These are phyloP conservation scores for Eristalis arbustorum DNA, from an alignment of 2,888 invertebrate genomes.

Conservation along the genomic window DNA sequence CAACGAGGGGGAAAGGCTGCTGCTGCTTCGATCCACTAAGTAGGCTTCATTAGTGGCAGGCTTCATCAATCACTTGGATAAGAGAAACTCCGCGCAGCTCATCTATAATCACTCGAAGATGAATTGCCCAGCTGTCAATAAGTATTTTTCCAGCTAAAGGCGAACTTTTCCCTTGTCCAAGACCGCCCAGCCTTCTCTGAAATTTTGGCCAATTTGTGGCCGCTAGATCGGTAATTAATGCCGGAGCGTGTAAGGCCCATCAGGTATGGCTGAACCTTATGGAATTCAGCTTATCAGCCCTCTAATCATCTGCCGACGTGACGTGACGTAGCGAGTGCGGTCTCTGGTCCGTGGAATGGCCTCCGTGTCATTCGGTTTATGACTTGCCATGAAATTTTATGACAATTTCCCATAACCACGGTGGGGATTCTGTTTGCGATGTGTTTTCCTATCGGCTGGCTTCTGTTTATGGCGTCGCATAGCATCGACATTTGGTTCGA, in stretches of 20 bases:
- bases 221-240: slow-evolving; percentile 22
- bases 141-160: slow-evolving; percentile 38
- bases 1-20: slow-evolving; percentile 30
- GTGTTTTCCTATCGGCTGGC: slow-evolving; percentile 34
- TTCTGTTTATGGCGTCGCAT: slow-evolving; percentile 40
- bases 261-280: not conserved
- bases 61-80: slow-evolving; percentile 55
- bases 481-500: slow-evolving; percentile 16
- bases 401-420: slow-evolving; percentile 28
- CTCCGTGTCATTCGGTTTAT: slow-evolving; percentile 17
- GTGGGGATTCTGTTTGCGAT: not conserved
- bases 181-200: not conserved
- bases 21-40: not conserved
- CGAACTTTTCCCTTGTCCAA: slow-evolving; percentile 18
- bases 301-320: not conserved
- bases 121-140: slow-evolving; percentile 40
- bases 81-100: not conserved
- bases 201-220: not conserved
- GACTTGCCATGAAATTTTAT: slow-evolving; percentile 32
- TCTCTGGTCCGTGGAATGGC: slow-evolving; percentile 2
- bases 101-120: slow-evolving; percentile 43
- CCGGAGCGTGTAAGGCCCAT: not conserved
- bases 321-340: not conserved
- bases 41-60: slow-evolving; percentile 27
- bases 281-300: slow-evolving; percentile 35